A percentile compares a stretch with the other conserved stretches of the same genome.
These are phyloP conservation scores for Furnarius figulus DNA, from an alignment of 2,113 vertebrate genomes.

Conservation along the genomic window DNA sequence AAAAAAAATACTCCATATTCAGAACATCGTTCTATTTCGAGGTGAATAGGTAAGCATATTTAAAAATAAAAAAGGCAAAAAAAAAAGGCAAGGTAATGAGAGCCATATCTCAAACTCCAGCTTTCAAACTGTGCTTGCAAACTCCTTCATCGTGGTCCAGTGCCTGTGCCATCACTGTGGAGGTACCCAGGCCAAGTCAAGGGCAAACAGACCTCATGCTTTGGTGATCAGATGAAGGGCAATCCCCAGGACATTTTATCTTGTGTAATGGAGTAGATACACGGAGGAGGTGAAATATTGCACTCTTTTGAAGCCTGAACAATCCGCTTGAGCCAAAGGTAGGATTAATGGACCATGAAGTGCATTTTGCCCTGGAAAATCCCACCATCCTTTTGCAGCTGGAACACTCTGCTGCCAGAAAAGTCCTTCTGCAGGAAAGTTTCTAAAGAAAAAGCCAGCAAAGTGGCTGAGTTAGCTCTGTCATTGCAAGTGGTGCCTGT, in stretches of 20 bases:
- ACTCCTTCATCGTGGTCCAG: background rate
- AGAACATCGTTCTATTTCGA: slow-evolving; percentile 28
- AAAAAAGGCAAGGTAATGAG: background rate
- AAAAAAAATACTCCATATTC: background rate
- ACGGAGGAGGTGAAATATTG: background rate
- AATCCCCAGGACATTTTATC: background rate
- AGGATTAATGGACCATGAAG: slow-evolving; percentile 34
- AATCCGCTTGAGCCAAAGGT: background rate
- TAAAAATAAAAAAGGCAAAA: no score
- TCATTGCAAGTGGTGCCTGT: background rate
- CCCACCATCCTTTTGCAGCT: background rate
- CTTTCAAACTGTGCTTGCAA: background rate
- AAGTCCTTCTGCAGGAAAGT: background rate
- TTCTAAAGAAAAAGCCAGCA: background rate
- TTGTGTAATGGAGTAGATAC: slow-evolving; percentile 17
- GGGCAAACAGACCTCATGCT: background rate
- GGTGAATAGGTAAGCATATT: background rate
- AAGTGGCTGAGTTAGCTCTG: background rate
- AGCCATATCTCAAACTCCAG: background rate
- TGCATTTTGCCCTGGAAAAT: slow-evolving; percentile 43
- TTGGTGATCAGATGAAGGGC: slow-evolving; percentile 27
- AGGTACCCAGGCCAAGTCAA: background rate
- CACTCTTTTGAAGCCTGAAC: background rate
- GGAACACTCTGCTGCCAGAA: background rate
- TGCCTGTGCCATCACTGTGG: background rate